Percentiles rank a stretch among this genome's conserved stretches.
These are phyloP conservation scores for Ceyx erithaca DNA, from an alignment of 2,797 vertebrate genomes.

Conservation along the genomic window DNA sequence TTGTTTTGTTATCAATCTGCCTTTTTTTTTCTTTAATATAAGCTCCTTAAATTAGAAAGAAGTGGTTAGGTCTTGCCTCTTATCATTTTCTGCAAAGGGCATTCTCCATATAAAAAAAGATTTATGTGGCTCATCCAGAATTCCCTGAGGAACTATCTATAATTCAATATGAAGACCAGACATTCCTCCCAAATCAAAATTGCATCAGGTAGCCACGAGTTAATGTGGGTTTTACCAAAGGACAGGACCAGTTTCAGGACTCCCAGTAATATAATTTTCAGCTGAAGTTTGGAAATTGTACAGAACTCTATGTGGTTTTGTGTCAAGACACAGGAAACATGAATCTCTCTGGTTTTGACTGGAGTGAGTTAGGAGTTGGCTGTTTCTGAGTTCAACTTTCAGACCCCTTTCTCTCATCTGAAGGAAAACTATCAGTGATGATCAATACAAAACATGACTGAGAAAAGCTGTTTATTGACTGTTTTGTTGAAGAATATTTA, in stretches of 20 bases:
- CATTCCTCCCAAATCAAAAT: neutral
- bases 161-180: neutral
- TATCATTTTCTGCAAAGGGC: neutral
- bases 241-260: neutral
- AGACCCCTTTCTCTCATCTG: neutral
- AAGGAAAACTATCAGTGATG: neutral
- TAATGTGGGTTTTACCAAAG: neutral
- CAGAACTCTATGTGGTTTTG: neutral
- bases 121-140: neutral
- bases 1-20: neutral
- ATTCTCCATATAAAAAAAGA: neutral
- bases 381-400: neutral
- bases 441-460: neutral
- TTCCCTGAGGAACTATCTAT: neutral
- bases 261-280: neutral
- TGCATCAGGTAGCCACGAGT: neutral
- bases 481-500: conserved; percentile 29
- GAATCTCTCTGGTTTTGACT: neutral
- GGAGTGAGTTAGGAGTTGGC: neutral
- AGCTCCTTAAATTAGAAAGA: neutral
- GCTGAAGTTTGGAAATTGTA: neutral
- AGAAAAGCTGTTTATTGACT: neutral
- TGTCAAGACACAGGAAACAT: neutral
- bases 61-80: neutral
- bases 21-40: neutral